These are phyloP conservation scores for Crambe crambe DNA, from an alignment of 37 sponge, comb jelly and placozoan genomes.

Conservation along the genomic window DNA sequence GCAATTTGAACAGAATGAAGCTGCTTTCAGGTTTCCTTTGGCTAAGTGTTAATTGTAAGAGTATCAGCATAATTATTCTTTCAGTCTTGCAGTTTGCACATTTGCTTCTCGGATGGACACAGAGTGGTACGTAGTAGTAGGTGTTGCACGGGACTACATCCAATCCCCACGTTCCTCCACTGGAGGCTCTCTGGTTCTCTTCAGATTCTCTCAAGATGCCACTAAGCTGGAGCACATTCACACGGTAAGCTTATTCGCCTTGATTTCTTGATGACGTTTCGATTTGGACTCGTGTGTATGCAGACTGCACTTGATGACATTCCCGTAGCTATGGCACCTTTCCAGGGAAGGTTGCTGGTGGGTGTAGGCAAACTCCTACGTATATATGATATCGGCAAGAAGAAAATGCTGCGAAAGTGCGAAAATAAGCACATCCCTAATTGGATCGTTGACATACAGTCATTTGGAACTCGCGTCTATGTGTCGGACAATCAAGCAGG, in stretches of 20 bases:
- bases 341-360: conserved; percentile 92
- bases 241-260: too few species aligned
- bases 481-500: conserved; percentile 96
- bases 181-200: conserved; percentile 81
- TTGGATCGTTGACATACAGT: conserved; percentile 84
- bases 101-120: conserved; percentile 75
- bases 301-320: conserved; percentile 93
- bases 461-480: conserved; percentile 78
- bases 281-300: too few species aligned
- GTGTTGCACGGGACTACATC: conserved; percentile 76
- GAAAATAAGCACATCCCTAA: conserved; percentile 98
- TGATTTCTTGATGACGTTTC: not conserved
- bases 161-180: conserved; percentile 74
- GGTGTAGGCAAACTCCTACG: conserved; percentile 91
- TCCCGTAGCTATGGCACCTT: conserved; percentile 86
- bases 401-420: conserved; percentile 97
- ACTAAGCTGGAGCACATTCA: conserved; percentile 87
- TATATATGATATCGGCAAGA: conserved; percentile 96
- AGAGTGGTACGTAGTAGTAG: conserved; percentile 92
- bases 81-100: conserved; percentile 82
- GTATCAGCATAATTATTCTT: not conserved
- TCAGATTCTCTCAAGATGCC: conserved; percentile 78
- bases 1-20: conserved; percentile 94
- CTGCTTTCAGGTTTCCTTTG: conserved; percentile 80
- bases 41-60: too few species aligned